Evolutionary conservation across 2,888 invertebrate species (phyloP).

Genomic region (Catocala sponsa): DNA sequence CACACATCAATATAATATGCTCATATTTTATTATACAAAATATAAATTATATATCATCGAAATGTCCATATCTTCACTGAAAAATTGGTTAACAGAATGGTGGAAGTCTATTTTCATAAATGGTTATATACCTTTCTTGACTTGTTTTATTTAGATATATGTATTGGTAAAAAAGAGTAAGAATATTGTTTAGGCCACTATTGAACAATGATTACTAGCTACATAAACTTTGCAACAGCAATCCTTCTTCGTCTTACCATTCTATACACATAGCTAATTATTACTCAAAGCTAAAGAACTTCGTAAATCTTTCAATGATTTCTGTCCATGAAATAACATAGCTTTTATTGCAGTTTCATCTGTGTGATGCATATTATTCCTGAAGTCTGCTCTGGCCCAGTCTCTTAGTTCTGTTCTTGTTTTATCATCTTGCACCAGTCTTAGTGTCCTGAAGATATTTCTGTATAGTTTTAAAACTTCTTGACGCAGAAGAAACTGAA

Average conservation of each 20-base stretch:
- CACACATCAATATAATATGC: no score
- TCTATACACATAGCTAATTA: conserved; percentile 51
- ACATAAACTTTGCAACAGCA: no score
- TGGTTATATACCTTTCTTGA: no score
- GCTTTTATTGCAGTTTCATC: conserved; percentile 93
- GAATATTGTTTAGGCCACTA: no score
- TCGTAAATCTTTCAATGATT: conserved; percentile 90
- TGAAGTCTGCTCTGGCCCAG: conserved; percentile 93
- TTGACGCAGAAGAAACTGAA: conserved; percentile 93
- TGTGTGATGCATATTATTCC: conserved; percentile 90
- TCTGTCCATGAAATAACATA: conserved; percentile 90
- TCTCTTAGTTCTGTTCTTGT: conserved; percentile 90
- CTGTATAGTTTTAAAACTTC: conserved; percentile 93
- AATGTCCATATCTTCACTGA: no score
- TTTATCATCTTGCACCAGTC: conserved; percentile 89
- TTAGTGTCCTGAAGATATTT: conserved; percentile 91
- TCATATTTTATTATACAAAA: no score
- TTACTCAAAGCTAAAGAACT: conserved; percentile 89
- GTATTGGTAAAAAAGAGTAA: no score
- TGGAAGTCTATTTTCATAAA: no score
- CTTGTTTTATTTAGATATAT: no score
- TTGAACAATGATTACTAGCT: no score
- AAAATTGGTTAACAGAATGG: no score
- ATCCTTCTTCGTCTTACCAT: neutral
- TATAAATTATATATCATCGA: no score